Percentiles rank a stretch among this genome's conserved stretches.
Evolutionary conservation across 1,140 invertebrate genomes (phyloP).

Genomic region (Magallana angulata): DNA sequence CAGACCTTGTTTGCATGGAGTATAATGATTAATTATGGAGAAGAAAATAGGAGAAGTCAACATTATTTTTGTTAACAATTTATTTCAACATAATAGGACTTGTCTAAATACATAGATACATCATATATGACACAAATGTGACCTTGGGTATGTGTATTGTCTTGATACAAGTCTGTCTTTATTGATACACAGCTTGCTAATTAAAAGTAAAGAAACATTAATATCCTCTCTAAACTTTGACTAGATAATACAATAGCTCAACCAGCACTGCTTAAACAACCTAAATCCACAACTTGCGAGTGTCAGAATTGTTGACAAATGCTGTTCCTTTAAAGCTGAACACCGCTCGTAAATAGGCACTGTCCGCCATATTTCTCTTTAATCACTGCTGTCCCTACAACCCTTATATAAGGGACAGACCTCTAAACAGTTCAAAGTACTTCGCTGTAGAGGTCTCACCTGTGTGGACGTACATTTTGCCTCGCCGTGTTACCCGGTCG

Average conservation of each 20-base stretch:
- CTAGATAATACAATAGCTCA: conserved; percentile 3
- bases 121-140: background rate
- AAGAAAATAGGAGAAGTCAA: background rate
- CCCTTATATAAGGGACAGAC: too few species aligned
- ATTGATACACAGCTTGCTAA: conserved; percentile 12
- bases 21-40: too few species aligned
- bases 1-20: too few species aligned
- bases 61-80: background rate
- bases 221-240: conserved; percentile 13
- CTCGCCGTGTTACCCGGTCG: too few species aligned
- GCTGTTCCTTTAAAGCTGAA: background rate
- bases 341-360: too few species aligned
- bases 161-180: background rate
- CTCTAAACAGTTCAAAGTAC: too few species aligned
- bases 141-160: background rate
- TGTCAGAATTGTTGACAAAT: background rate
- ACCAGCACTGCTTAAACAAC: conserved; percentile 12
- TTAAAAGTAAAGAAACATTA: background rate
- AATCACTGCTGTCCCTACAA: too few species aligned
- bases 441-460: too few species aligned
- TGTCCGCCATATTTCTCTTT: too few species aligned
- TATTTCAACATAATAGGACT: conserved; percentile 24
- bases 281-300: background rate
- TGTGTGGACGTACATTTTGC: too few species aligned
- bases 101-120: conserved; percentile 24